These are phyloP conservation scores for Halictus quadricinctus DNA, from an alignment of 2,888 invertebrate genomes.

Conservation along the genomic window DNA sequence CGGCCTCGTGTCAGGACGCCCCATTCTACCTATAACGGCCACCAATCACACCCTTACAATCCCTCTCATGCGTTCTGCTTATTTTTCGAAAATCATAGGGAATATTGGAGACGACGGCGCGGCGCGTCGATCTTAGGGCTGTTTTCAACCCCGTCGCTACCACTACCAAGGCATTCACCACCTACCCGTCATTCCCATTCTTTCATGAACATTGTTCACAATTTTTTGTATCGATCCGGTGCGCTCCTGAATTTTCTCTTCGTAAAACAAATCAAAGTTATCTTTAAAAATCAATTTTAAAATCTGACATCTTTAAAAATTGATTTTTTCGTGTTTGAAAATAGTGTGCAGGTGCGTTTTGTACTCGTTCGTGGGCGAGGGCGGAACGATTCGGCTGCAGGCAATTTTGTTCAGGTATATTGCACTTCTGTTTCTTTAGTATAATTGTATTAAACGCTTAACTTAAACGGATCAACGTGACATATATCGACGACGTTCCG, in stretches of 20 bases:
- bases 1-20: constrained; percentile 62
- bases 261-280: too few species aligned
- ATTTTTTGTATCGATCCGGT: too few species aligned
- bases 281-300: too few species aligned
- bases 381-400: background rate
- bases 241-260: too few species aligned
- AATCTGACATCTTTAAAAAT: too few species aligned
- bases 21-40: constrained; percentile 56
- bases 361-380: background rate
- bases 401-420: background rate
- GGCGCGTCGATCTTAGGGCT: constrained; percentile 3
- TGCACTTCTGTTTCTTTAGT: constrained; percentile 25
- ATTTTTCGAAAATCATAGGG: constrained; percentile 43
- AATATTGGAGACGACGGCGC: constrained; percentile 23
- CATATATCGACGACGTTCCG: constrained; percentile 60
- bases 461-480: constrained; percentile 57
- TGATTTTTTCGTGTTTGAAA: too few species aligned
- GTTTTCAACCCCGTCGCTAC: background rate
- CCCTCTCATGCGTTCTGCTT: constrained; percentile 43
- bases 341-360: background rate
- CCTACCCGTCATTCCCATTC: background rate
- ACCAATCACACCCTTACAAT: constrained; percentile 62
- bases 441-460: constrained; percentile 52
- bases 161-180: background rate
- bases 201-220: background rate